phyloP scores from a whole-genome alignment of 2,888 invertebrate genomes.

The Cynaeus angustus region DNA sequence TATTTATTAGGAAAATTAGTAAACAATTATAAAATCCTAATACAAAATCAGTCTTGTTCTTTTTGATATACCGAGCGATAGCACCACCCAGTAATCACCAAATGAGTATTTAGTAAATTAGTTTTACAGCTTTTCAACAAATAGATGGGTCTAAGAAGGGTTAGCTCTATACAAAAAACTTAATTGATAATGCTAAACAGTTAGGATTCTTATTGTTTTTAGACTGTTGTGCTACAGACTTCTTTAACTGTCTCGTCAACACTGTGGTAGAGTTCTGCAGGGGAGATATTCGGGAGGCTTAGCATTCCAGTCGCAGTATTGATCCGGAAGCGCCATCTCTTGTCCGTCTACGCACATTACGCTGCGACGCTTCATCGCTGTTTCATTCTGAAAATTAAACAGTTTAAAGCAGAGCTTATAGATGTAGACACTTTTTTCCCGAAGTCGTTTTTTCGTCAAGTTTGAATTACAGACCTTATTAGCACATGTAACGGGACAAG shows the following conservation, averaged over 20 bases:
- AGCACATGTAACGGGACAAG: slow-evolving; percentile 83
- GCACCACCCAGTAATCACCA: slow-evolving; percentile 6
- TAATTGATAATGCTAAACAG: slow-evolving; percentile 24
- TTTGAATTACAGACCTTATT: slow-evolving; percentile 60
- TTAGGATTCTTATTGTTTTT: slow-evolving; percentile 22
- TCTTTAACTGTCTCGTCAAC: slow-evolving; percentile 57
- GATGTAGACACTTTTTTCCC: background rate
- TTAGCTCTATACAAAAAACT: slow-evolving; percentile 31
- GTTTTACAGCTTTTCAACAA: slow-evolving; percentile 16
- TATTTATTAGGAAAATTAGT: slow-evolving; percentile 48
- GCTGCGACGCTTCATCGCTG: slow-evolving; percentile 78
- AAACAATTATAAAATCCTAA: slow-evolving; percentile 31
- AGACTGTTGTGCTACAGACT: slow-evolving; percentile 1
- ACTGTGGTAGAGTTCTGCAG: slow-evolving; percentile 75
- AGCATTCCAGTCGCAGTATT: slow-evolving; percentile 78
- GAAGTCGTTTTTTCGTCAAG: background rate
- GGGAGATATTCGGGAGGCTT: slow-evolving; percentile 81
- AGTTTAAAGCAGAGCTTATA: background rate
- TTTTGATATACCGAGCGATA: slow-evolving; percentile 21
- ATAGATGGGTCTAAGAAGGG: slow-evolving; percentile 19
- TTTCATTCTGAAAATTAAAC: slow-evolving; percentile 69
- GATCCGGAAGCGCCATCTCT: slow-evolving; percentile 85
- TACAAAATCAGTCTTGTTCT: slow-evolving; percentile 53
- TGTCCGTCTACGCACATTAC: slow-evolving; percentile 85
- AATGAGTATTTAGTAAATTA: slow-evolving; percentile 14